phyloP scores from a whole-genome alignment of 2,888 invertebrate genomes.

The Plagodis dolabraria region DNA sequence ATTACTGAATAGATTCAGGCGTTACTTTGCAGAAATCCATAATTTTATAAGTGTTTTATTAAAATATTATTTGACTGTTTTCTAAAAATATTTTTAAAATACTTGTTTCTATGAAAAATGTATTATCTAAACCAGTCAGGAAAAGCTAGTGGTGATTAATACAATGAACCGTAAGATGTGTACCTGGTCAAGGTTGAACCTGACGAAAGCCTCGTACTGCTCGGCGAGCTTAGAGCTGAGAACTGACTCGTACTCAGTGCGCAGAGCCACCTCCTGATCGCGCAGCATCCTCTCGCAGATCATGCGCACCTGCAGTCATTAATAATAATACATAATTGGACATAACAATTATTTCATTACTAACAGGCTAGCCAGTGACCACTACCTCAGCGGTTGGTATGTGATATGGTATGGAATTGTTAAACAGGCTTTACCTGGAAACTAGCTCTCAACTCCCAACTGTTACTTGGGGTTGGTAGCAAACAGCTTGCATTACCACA shows the following conservation, averaged over 20 bases:
- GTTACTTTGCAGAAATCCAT: too few relatives aligned
- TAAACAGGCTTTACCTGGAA: too few relatives aligned
- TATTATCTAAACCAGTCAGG: not conserved
- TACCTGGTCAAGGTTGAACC: slow-evolving; percentile 99
- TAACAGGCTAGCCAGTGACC: not conserved
- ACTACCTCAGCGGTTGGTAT: not conserved
- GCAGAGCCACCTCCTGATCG: slow-evolving; percentile 96
- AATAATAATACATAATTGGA: not conserved
- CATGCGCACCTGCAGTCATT: slow-evolving; percentile 90
- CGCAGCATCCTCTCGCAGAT: slow-evolving; percentile 99
- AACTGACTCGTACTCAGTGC: slow-evolving; percentile 97
- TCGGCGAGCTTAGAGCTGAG: slow-evolving; percentile 97
- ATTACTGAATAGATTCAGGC: too few relatives aligned
- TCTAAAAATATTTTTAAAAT: too few relatives aligned
- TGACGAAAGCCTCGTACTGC: slow-evolving; percentile 99
- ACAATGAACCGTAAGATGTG: not conserved
- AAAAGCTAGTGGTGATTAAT: not conserved
- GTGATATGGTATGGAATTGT: not conserved
- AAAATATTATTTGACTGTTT: too few relatives aligned
- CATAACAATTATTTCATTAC: not conserved
- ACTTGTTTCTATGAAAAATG: too few relatives aligned
- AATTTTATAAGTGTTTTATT: too few relatives aligned
- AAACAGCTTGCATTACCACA: too few relatives aligned
- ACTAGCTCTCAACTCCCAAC: too few relatives aligned
- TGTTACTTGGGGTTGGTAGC: too few relatives aligned